phyloP scores from a whole-genome alignment of 2,888 invertebrate genomes.

The Mayetiola destructor region DNA sequence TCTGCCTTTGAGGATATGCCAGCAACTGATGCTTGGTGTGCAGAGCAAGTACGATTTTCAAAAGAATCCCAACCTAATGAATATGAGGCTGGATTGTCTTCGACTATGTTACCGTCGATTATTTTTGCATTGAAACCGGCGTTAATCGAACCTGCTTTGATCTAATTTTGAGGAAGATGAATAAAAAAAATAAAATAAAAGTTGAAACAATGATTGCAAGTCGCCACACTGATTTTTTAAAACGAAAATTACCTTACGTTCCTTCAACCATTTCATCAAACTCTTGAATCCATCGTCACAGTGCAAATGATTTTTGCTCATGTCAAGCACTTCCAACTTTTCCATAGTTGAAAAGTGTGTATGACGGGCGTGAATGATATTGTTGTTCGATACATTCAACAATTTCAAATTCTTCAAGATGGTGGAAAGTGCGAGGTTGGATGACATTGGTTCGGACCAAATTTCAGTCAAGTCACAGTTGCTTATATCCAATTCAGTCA shows the following conservation, averaged over 20 bases:
- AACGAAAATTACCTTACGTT: slow-evolving; percentile 15
- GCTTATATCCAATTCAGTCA: slow-evolving; percentile 55
- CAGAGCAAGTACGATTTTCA: neutral
- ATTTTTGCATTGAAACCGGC: slow-evolving; percentile 10
- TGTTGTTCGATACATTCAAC: slow-evolving; percentile 39
- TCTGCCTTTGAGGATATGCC: too few species aligned
- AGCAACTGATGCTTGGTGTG: too few species aligned
- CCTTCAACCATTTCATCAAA: slow-evolving; percentile 37
- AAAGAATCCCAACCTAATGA: neutral
- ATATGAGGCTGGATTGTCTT: neutral
- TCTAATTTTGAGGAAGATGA: neutral
- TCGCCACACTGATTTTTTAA: neutral
- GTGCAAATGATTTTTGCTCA: slow-evolving; percentile 49
- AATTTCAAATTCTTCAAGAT: slow-evolving; percentile 42
- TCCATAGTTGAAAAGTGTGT: slow-evolving; percentile 29
- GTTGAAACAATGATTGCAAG: neutral
- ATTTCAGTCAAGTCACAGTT: slow-evolving; percentile 50
- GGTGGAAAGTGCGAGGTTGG: slow-evolving; percentile 33
- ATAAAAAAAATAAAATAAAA: too few species aligned
- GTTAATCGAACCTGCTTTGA: neutral
- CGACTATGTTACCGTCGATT: neutral
- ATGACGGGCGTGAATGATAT: slow-evolving; percentile 27
- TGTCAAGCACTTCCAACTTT: slow-evolving; percentile 36
- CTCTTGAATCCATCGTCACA: slow-evolving; percentile 54
- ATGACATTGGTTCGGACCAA: slow-evolving; percentile 41